Percentiles rank a stretch among this genome's conserved stretches.
phyloP scores from a whole-genome alignment of 2,113 vertebrate species.

The Heterochromis multidens region DNA sequence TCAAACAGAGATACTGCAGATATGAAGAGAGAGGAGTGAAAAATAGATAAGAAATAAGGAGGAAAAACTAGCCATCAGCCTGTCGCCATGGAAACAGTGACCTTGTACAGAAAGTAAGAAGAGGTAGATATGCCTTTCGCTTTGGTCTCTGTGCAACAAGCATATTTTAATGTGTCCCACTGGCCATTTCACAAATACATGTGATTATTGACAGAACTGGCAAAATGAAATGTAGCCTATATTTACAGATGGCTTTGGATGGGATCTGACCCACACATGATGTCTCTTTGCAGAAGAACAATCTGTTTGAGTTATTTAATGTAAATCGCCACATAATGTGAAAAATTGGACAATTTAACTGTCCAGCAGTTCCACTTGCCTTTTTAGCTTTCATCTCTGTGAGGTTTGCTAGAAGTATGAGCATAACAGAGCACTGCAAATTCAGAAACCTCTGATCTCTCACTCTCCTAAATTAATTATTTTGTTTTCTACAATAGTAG shows the following conservation, averaged over 20 bases:
- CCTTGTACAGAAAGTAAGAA: constrained; percentile 63
- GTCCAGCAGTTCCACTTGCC: neutral
- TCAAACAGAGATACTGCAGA: constrained; percentile 66
- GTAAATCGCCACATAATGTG: neutral
- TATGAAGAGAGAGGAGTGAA: constrained; percentile 55
- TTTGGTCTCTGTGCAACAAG: constrained; percentile 55
- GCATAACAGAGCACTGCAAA: neutral
- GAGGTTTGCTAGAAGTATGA: neutral
- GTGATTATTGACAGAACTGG: neutral
- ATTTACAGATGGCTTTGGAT: neutral
- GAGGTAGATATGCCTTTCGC: constrained; percentile 58
- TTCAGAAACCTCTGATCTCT: neutral
- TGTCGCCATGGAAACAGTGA: constrained; percentile 75
- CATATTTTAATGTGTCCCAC: constrained; percentile 42
- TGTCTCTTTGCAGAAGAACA: neutral
- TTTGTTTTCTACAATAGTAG: neutral
- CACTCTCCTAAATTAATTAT: neutral
- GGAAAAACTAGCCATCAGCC: constrained; percentile 67
- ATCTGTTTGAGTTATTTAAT: neutral
- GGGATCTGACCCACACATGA: neutral
- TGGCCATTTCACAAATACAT: constrained; percentile 6
- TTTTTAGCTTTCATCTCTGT: constrained; percentile 9
- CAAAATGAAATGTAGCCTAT: neutral
- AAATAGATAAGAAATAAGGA: constrained; percentile 61
- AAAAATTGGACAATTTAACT: neutral